A percentile compares a stretch with the other conserved stretches of the same genome.
Evolutionary conservation across 53 echinoderm and acorn worm species (phyloP).

Genomic region (Holothuria scabra): DNA sequence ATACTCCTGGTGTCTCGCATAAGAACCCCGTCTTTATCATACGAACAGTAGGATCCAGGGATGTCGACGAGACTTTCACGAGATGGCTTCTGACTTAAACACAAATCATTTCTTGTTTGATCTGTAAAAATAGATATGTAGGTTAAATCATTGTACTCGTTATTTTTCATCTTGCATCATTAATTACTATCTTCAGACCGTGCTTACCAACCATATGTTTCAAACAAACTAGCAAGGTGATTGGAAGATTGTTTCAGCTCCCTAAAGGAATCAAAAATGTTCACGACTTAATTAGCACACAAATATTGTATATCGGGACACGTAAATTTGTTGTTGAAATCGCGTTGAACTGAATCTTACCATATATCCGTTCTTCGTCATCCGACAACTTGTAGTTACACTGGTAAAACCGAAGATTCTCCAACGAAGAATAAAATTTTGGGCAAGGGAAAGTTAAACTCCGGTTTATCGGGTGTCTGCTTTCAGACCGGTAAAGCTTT

Average conservation of each 20-base stretch:
- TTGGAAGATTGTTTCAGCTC: no score
- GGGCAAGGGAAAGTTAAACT: background rate
- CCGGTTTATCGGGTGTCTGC: background rate
- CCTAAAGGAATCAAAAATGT: no score
- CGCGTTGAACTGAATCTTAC: no score
- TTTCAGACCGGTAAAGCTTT: background rate
- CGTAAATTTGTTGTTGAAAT: no score
- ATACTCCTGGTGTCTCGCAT: background rate
- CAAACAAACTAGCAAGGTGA: no score
- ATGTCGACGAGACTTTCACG: background rate
- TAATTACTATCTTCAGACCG: no score
- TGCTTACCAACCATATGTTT: no score
- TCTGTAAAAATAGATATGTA: no score
- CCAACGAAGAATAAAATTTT: background rate
- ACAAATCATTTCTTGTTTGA: background rate
- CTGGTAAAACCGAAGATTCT: slow-evolving; percentile 2
- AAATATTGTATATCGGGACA: no score
- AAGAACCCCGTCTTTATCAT: slow-evolving; percentile 17
- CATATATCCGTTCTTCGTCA: background rate
- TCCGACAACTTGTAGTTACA: background rate
- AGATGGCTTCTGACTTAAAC: slow-evolving; percentile 17
- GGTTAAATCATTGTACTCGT: no score
- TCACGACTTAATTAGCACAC: no score
- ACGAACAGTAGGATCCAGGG: background rate
- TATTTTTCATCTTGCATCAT: no score